phyloP scores from a whole-genome alignment of 1,140 invertebrate species.

The Bombus terrestris region DNA sequence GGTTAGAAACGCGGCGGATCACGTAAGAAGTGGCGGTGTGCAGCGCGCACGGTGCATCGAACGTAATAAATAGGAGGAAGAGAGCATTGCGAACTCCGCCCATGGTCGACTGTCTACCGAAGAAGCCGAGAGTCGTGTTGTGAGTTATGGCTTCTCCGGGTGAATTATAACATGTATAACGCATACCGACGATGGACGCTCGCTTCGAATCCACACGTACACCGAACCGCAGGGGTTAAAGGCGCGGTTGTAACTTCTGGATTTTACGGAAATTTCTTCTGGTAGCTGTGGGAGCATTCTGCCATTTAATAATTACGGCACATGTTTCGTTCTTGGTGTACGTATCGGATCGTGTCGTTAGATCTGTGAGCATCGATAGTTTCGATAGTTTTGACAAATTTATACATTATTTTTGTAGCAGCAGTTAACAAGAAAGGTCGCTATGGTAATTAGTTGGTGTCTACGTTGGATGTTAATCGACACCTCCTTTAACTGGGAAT shows the following conservation, averaged over 20 bases:
- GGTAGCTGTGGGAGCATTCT: no score
- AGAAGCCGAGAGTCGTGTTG: constrained; percentile 74
- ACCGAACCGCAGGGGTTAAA: constrained; percentile 47
- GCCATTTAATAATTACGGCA: background rate
- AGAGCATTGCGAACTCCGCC: constrained; percentile 72
- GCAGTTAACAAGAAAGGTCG: no score
- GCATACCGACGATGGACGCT: constrained; percentile 67
- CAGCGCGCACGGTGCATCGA: constrained; percentile 43
- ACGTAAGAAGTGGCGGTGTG: constrained; percentile 46
- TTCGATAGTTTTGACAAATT: no score
- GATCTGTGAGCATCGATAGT: no score
- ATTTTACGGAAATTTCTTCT: background rate
- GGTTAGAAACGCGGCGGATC: constrained; percentile 42
- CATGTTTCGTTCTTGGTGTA: no score
- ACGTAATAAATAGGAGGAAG: constrained; percentile 73
- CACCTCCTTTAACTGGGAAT: no score
- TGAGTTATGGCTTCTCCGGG: constrained; percentile 77
- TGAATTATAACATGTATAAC: constrained; percentile 80
- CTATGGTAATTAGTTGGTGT: no score
- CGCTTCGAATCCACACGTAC: constrained; percentile 52
- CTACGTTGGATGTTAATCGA: no score
- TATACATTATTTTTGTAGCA: no score
- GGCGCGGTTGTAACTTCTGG: constrained; percentile 48
- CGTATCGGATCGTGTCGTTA: no score
- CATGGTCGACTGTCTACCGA: constrained; percentile 75